Evolutionary conservation across 2,888 invertebrate genomes (phyloP).

Genomic region (Ypsolopha sequella): DNA sequence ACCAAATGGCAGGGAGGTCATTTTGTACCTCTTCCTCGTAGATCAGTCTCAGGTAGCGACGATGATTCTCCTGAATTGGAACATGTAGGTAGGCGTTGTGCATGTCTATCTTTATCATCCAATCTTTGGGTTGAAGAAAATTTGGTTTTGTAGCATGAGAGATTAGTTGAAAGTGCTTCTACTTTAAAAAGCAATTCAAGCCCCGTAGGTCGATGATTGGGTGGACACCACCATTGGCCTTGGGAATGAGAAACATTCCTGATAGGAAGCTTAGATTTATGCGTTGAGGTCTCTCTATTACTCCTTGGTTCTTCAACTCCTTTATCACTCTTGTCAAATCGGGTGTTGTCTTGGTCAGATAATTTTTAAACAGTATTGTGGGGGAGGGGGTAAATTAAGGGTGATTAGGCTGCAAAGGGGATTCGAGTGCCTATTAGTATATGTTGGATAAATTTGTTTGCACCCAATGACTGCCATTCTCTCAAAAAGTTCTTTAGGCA

Average conservation of each 20-base stretch:
- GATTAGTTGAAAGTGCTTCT: conserved; percentile 13
- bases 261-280: conserved; percentile 8
- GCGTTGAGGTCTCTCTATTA: conserved; percentile 5
- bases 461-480: conserved; percentile 7
- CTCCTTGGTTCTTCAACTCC: conserved; percentile 3
- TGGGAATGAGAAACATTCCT: conserved; percentile 14
- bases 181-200: conserved; percentile 10
- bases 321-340: conserved; percentile 6
- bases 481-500: not conserved
- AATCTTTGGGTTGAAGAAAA: conserved; percentile 10
- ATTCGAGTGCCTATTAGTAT: conserved; percentile 6
- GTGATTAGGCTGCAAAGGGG: conserved; percentile 8
- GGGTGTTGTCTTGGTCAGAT: conserved; percentile 3
- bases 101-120: conserved; percentile 6
- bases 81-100: conserved; percentile 6
- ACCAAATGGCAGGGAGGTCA: conserved; percentile 1
- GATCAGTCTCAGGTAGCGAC: not conserved
- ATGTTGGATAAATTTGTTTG: conserved; percentile 8
- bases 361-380: not conserved
- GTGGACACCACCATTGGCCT: conserved; percentile 13
- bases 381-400: conserved; percentile 4
- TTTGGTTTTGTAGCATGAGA: conserved; percentile 9
- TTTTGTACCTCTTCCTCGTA: not conserved
- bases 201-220: conserved; percentile 16
- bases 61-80: not conserved